phyloP scores from a whole-genome alignment of 2,113 vertebrate species.

The Ailurus styani region DNA sequence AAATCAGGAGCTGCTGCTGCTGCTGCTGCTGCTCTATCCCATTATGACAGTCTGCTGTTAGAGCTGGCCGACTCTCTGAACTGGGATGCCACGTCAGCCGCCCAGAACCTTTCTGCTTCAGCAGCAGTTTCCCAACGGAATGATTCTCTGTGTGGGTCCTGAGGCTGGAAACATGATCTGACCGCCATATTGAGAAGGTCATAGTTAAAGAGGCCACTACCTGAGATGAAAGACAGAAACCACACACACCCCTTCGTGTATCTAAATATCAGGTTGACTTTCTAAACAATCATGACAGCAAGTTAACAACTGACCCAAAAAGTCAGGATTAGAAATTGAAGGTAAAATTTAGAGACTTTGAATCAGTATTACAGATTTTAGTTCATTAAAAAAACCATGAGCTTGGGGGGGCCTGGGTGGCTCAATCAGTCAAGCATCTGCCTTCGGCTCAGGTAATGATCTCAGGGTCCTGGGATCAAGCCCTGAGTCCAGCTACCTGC shows the following conservation, averaged over 20 bases:
- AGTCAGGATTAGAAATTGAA: not conserved
- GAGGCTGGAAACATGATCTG: conserved; percentile 46
- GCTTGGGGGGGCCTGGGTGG: not conserved
- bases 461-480: not conserved
- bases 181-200: conserved; percentile 59
- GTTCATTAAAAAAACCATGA: not conserved
- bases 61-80: conserved; percentile 49
- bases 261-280: not conserved
- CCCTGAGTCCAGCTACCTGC: accelerated
- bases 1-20: conserved; percentile 47
- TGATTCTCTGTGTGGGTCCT: not conserved
- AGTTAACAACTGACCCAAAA: not conserved
- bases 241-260: not conserved
- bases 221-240: not conserved
- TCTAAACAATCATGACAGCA: not conserved
- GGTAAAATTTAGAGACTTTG: not conserved
- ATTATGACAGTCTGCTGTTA: not conserved
- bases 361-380: not conserved
- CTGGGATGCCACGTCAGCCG: conserved; percentile 74
- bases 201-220: not conserved
- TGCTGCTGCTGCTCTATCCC: conserved; percentile 54
- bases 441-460: not conserved
- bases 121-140: not conserved
- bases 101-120: conserved; percentile 32
- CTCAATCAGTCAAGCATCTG: not conserved